Conservation (phyloP, 2,113 vertebrate genomes). For the Thalassarche chlororhynchos region DNA sequence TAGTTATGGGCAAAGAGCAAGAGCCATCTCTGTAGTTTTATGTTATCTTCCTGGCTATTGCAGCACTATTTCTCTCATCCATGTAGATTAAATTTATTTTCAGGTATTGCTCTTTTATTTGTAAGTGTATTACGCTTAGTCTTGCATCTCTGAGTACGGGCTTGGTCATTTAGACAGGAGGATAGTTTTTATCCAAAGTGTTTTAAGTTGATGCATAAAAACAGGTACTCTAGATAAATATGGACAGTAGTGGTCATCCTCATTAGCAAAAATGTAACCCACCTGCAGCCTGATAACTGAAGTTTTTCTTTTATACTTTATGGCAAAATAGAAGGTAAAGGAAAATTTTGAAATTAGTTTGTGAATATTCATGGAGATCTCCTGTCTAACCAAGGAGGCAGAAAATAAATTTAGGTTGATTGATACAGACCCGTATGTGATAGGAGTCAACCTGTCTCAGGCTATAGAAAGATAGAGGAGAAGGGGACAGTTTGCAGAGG, state of each 20-base stretch:
- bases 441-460: not conserved
- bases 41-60: not conserved
- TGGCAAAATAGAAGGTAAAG: not conserved
- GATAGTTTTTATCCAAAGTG: not conserved
- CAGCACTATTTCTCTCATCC: not conserved
- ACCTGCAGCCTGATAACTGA: not conserved
- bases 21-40: not conserved
- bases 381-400: not conserved
- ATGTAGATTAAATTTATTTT: not conserved
- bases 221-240: not conserved
- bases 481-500: not conserved
- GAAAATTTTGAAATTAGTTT: not conserved
- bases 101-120: not conserved
- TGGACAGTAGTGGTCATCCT: not conserved
- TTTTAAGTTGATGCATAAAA: not conserved
- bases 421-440: not conserved
- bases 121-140: not conserved
- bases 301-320: not conserved
- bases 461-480: not conserved
- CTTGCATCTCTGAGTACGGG: not conserved
- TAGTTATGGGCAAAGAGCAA: not conserved
- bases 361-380: not conserved
- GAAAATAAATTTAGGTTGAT: not conserved
- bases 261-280: not conserved
- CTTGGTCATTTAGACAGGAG: not conserved